Evolutionary conservation across 2,113 vertebrate genomes (phyloP).

Genomic region (Onychostruthus taczanowskii): DNA sequence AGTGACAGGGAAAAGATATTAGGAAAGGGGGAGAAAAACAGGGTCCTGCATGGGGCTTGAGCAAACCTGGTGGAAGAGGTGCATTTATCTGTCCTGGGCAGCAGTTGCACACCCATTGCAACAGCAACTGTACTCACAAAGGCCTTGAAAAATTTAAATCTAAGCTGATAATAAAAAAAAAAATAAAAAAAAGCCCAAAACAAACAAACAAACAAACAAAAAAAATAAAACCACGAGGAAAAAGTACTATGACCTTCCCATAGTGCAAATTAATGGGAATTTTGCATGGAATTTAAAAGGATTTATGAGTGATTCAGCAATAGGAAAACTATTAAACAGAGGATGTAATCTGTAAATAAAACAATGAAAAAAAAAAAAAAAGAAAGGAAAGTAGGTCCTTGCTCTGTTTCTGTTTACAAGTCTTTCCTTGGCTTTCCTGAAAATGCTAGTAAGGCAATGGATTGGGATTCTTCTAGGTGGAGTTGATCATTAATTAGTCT

Average conservation of each 20-base stretch:
- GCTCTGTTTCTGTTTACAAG: background rate
- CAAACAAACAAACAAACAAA: background rate
- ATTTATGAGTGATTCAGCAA: background rate
- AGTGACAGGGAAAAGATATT: background rate
- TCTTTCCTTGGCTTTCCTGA: background rate
- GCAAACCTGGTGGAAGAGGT: background rate
- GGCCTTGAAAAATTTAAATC: background rate
- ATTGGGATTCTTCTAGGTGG: background rate
- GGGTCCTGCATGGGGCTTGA: background rate
- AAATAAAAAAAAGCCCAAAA: too few species aligned
- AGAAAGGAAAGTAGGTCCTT: background rate
- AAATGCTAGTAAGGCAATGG: background rate
- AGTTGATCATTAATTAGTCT: background rate
- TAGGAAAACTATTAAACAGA: background rate
- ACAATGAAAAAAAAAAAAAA: background rate
- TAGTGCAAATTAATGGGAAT: background rate
- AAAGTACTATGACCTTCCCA: background rate
- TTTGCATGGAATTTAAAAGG: background rate
- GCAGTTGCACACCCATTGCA: too few species aligned
- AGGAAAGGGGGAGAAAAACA: background rate
- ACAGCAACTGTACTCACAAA: background rate
- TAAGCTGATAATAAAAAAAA: background rate
- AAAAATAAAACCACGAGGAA: background rate
- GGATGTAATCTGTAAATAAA: background rate
- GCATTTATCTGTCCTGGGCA: background rate